Percentiles rank a stretch among this genome's conserved stretches.
These are phyloP conservation scores for Nesogale talazaci DNA, from an alignment of 2,113 vertebrate genomes.

Conservation along the genomic window DNA sequence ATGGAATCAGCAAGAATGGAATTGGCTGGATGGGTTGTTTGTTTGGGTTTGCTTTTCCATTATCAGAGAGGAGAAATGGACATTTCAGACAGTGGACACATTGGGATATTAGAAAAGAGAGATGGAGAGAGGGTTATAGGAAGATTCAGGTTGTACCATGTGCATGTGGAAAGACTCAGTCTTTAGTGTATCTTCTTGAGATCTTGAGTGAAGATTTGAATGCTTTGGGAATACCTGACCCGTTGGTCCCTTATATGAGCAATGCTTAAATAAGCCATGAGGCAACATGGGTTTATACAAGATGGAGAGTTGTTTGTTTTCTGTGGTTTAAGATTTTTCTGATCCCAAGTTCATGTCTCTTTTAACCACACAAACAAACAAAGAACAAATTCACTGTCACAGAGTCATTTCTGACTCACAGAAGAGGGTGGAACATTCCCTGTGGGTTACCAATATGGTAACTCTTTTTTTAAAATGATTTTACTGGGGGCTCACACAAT, in stretches of 20 bases:
- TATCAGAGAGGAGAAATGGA: not conserved
- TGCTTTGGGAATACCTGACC: not conserved
- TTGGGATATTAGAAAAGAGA: constrained; percentile 7
- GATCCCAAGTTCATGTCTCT: not conserved
- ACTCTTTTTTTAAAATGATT: too few species aligned
- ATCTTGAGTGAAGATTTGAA: constrained; percentile 11
- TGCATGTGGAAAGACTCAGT: not conserved
- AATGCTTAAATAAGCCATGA: constrained; percentile 1
- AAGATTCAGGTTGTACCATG: not conserved
- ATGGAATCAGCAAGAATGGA: not conserved
- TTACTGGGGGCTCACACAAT: too few species aligned
- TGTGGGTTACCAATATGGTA: too few species aligned
- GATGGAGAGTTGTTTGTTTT: too few species aligned
- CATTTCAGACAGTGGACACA: constrained; percentile 6
- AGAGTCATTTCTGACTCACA: too few species aligned
- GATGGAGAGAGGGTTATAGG: constrained; percentile 21
- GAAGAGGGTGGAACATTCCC: too few species aligned
- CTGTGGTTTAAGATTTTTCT: constrained; percentile 32
- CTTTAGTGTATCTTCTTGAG: not conserved
- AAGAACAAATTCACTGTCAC: too few species aligned
- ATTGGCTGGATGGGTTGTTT: not conserved
- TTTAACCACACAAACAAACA: too few species aligned
- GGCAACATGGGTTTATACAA: not conserved
- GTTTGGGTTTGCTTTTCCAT: not conserved
- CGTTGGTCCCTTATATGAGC: not conserved